Evolutionary conservation across 2,888 invertebrate species (phyloP), one percentile per base, ranked within the genome.

Genomic region (Liopterus haemorrhoidalis): DNA sequence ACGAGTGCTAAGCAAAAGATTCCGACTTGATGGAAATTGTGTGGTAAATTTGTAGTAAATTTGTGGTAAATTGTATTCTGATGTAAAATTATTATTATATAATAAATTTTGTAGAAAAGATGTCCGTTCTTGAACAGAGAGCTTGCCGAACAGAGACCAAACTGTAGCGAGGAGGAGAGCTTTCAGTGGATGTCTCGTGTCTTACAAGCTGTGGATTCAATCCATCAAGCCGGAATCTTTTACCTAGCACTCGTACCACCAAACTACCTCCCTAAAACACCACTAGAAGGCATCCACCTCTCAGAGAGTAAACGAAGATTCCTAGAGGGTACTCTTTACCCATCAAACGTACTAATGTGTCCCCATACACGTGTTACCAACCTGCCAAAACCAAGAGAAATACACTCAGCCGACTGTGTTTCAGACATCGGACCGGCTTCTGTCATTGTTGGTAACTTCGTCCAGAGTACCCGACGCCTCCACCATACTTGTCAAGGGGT

Each of bases 361-460:
- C 95, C 95, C 0, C 95, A 95, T 63, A 93, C 92, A 2, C 94
- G 94, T 69, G 93, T 95, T 53, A 90, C 93, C 40, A 95, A 95
- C 71, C 75, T 96, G 55, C 95, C 95, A 14, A 94, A 95, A 66
- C 95, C 95, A 3, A 77, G 95, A 55, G 94, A 94, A 70, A 80
- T 87, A 59, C 91, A 91, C 71, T 85, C 88, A 79, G 79, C 79
- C 77, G 79, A 80, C 77, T 81, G 79, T 81, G 81, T 83, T 82
- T 72, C 84, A 88, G 99, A 99, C 78, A 94, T 99, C 66, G 99
- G 99, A 49, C 99, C 99, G 48, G 99, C 99, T 55, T 96, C 97
- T 57, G 96, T 99, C 59, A 96, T 99, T 79, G 99, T 99, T 58
- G 99, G 99, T 54, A 99, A 97, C 75, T 85, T 99, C 69, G 97